Conservation (phyloP, 2,797 vertebrate species). For the Florisuga fusca region DNA sequence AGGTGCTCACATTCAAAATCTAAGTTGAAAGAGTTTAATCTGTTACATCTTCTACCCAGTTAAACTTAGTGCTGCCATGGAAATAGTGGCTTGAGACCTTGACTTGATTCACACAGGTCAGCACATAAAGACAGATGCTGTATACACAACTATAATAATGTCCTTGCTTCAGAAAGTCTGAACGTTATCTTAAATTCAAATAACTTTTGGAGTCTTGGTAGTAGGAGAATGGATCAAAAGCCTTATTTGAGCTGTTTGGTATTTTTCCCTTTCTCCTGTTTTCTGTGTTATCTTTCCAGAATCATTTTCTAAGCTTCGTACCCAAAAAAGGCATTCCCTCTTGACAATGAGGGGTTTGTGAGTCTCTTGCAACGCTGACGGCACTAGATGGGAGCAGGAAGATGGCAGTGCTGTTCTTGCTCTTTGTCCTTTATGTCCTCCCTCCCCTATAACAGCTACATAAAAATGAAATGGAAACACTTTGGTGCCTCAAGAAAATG, state of each 20-base stretch:
- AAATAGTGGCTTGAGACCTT: background rate
- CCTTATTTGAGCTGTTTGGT: background rate
- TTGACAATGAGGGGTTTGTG: slow-evolving; percentile 12
- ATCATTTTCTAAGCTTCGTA: background rate
- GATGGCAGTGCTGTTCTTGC: background rate
- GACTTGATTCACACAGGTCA: background rate
- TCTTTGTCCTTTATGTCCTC: background rate
- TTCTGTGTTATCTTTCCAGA: slow-evolving; percentile 11
- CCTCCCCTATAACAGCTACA: background rate
- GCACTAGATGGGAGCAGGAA: background rate
- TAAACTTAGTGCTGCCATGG: background rate
- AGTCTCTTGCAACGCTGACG: background rate
- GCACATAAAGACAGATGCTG: background rate
- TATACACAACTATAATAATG: background rate
- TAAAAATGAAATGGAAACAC: background rate
- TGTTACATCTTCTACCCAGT: background rate
- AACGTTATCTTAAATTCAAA: background rate
- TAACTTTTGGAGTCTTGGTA: background rate
- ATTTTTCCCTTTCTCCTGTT: background rate
- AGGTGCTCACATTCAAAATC: background rate
- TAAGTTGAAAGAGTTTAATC: background rate
- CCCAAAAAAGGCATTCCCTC: background rate
- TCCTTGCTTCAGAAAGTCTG: background rate
- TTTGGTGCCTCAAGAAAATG: background rate
- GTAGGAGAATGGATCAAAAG: background rate